These are phyloP conservation scores for Ctena decussata DNA, from an alignment of 2,888 invertebrate genomes.

Conservation along the genomic window DNA sequence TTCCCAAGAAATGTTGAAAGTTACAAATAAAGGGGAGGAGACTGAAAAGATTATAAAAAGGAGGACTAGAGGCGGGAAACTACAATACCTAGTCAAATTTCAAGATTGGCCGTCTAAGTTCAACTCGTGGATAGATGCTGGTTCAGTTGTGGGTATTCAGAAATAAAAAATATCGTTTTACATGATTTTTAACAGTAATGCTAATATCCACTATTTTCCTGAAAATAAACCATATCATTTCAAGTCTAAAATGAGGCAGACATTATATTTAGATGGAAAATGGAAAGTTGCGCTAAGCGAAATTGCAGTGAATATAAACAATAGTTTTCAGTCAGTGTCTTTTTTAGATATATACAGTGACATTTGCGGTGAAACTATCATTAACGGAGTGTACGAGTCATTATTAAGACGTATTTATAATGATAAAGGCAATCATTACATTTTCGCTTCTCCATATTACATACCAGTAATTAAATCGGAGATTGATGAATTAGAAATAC, in stretches of 20 bases:
- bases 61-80: neutral
- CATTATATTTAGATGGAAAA: neutral
- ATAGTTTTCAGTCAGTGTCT: no score
- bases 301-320: neutral
- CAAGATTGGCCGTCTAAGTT: neutral
- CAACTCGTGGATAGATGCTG: neutral
- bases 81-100: neutral
- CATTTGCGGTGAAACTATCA: neutral
- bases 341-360: neutral
- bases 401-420: neutral
- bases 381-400: neutral
- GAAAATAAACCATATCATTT: neutral
- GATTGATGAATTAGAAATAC: neutral
- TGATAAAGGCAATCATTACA: neutral
- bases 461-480: neutral
- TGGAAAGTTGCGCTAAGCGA: neutral
- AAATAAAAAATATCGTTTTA: neutral
- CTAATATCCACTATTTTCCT: neutral
- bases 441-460: neutral
- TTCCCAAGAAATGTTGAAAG: slow-evolving; percentile 1
- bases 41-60: neutral
- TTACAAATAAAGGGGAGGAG: neutral
- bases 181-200: neutral
- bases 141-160: neutral
- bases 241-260: neutral